Evolutionary conservation across 2,113 vertebrate species (phyloP).

Genomic region (Corythoichthys intestinalis): DNA sequence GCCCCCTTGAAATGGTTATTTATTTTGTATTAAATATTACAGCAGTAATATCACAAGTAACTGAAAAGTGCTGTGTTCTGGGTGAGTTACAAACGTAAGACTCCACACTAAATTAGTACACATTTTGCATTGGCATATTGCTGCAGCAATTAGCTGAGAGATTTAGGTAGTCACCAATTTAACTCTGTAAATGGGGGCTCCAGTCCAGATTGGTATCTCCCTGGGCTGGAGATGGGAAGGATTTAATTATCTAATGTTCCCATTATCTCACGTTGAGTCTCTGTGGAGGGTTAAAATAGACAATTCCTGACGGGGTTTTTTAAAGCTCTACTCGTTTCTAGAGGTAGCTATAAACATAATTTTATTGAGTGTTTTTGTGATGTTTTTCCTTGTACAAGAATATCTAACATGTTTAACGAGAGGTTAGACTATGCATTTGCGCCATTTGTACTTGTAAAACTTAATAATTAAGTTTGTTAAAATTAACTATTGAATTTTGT

Average conservation of each 20-base stretch:
- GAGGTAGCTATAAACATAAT: slow-evolving; percentile 7
- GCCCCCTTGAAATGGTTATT: background rate
- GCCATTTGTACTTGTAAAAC: background rate
- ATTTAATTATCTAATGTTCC: slow-evolving; percentile 62
- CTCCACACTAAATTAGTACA: background rate
- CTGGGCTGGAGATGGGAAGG: slow-evolving; percentile 40
- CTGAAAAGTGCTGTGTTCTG: background rate
- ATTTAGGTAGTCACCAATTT: slow-evolving; percentile 25
- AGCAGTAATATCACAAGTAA: background rate
- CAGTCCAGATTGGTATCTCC: slow-evolving; percentile 46
- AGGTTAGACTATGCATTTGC: background rate
- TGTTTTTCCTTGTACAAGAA: background rate
- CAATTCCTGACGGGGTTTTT: slow-evolving; percentile 37
- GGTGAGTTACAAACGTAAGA: background rate
- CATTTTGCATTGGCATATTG: background rate
- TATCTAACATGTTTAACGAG: background rate
- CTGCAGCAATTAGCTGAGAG: background rate
- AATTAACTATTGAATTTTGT: no score
- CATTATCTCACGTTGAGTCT: slow-evolving; percentile 59
- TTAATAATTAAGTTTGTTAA: no score
- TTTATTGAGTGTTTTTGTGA: background rate
- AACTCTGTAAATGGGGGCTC: slow-evolving; percentile 31
- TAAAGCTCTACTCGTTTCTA: slow-evolving; percentile 29
- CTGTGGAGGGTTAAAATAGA: slow-evolving; percentile 63
- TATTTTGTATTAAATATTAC: background rate